Evolutionary conservation across 1,140 invertebrate genomes (phyloP), one percentile per base, ranked within the genome.

Genomic region (Drosophila ogumai): DNA sequence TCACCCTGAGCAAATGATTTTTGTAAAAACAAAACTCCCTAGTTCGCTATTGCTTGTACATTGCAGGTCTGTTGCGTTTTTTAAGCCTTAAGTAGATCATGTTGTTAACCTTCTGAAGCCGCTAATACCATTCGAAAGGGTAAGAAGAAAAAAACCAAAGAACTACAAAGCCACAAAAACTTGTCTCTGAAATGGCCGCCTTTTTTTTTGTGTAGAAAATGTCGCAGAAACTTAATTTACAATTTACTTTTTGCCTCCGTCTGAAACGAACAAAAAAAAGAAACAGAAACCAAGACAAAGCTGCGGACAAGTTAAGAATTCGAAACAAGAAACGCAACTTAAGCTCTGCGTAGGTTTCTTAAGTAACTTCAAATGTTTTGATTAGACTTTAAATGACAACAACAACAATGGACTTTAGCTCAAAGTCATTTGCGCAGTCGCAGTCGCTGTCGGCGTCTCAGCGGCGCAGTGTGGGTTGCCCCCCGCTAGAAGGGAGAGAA

Each of bases 331-430:
- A 87, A 87, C 82, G 80, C 85, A 88, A 90, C 85, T 84, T 90
- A 88, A 88, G 85, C 81, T 55, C 52, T 88, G 85, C 85, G 85
- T 87, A 82, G 82, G 82, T 82, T 87, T 88, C 84, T 87, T 87
- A 87, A 87, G 82, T 87, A 87, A 87, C 82, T 87, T 87, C 84
- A 87, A 88, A 88, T 87, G 84, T 87, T 87, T 87, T 87, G 82
- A 87, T 87, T 87, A 88, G 84, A 88, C 82, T 87, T 87, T 82
- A 87, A 87, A 88, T 77, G 82, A 87, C 71, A 77, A 79, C 69
- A 86, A 66, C 65, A 84, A 80, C 77, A 77, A 68, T 31, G 74
- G 55, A 55, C 56, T 75, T 64, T 40, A 44, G 60, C 55, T 60
- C 67, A 79, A 81, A 73, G 65, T 81, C 78, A 79, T 75, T 84